Conservation (phyloP, 1,140 invertebrate genomes). For the Drosophila auraria region DNA sequence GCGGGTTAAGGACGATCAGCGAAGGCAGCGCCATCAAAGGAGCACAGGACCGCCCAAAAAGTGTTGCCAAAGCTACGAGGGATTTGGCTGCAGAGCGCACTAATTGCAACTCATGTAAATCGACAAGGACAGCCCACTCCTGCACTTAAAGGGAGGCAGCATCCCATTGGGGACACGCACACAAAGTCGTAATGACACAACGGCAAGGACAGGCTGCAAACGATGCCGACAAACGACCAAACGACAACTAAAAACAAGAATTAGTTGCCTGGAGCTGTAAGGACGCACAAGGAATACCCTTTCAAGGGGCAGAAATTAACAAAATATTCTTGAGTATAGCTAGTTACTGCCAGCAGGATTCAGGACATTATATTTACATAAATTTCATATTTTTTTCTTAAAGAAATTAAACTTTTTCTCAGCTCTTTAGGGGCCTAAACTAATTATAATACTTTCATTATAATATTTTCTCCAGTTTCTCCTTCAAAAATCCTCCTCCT, state of each 20-base stretch:
- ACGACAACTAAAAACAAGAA: slow-evolving; percentile 55
- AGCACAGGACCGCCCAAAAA: slow-evolving; percentile 30
- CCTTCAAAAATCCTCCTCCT: no score
- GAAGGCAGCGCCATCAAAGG: background rate
- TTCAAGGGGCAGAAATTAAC: background rate
- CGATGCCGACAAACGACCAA: slow-evolving; percentile 58
- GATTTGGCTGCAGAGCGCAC: slow-evolving; percentile 70
- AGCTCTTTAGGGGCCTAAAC: no score
- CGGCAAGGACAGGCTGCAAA: slow-evolving; percentile 65
- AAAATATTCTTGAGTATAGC: background rate
- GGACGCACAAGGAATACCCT: slow-evolving; percentile 14
- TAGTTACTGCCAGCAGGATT: no score
- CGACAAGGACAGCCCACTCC: slow-evolving; percentile 69
- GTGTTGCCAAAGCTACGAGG: slow-evolving; percentile 74
- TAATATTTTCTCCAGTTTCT: no score
- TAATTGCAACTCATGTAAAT: slow-evolving; percentile 83
- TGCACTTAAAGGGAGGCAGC: slow-evolving; percentile 12
- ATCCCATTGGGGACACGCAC: slow-evolving; percentile 37
- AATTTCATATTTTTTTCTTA: no score
- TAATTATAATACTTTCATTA: no score
- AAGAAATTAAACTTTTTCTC: no score
- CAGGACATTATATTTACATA: no score
- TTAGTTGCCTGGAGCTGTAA: background rate
- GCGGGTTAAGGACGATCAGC: slow-evolving; percentile 22
- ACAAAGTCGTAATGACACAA: slow-evolving; percentile 72